Evolutionary conservation across 2,888 invertebrate genomes (phyloP).

Genomic region (Lepidonotus clava): DNA sequence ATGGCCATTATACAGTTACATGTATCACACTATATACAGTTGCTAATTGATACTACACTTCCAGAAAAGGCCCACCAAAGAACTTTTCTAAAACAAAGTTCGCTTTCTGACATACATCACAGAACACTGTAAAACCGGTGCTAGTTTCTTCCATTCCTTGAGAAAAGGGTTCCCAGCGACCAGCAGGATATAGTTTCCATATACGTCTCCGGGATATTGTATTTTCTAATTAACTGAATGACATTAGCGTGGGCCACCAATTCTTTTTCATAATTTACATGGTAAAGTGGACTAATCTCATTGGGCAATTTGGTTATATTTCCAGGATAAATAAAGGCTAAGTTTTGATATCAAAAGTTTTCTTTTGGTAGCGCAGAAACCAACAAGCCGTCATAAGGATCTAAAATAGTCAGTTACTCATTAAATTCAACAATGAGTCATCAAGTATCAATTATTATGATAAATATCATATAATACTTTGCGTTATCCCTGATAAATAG

Average conservation of each 20-base stretch:
- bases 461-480: too few species aligned
- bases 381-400: too few species aligned
- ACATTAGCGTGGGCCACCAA: background rate
- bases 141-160: background rate
- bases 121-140: conserved; percentile 20
- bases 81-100: background rate
- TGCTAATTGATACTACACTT: background rate
- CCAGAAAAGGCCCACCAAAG: conserved; percentile 1
- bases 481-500: too few species aligned
- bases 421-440: too few species aligned
- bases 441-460: too few species aligned
- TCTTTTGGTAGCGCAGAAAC: background rate
- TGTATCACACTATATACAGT: background rate
- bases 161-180: background rate
- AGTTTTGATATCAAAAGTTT: background rate
- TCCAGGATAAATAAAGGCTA: background rate
- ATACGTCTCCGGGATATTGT: too few species aligned
- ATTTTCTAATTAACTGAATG: too few species aligned
- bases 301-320: background rate
- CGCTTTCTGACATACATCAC: conserved; percentile 5
- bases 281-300: background rate
- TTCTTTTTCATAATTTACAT: background rate
- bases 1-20: too few species aligned
- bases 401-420: too few species aligned
- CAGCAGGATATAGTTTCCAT: too few species aligned